phyloP scores from a whole-genome alignment of 2,113 vertebrate genomes.

The Astatotilapia flaviijosephi region DNA sequence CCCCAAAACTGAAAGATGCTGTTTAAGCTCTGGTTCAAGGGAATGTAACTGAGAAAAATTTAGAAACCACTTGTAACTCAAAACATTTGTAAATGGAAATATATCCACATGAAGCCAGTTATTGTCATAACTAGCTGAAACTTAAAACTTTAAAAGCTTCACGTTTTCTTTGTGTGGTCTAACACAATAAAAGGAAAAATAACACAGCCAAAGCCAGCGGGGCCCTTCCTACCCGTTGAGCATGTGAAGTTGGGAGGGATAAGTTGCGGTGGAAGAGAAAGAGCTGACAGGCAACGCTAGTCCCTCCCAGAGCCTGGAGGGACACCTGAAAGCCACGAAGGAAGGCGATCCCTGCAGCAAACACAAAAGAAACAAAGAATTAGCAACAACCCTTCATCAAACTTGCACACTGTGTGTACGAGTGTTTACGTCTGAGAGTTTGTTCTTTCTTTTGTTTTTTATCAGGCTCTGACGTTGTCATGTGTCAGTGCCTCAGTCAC shows the following conservation, averaged over 20 bases:
- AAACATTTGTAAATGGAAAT: neutral
- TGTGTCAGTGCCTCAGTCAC: too few species aligned
- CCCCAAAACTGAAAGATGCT: neutral
- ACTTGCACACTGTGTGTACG: neutral
- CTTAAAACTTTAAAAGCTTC: neutral
- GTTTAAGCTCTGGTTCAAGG: neutral
- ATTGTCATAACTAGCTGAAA: neutral
- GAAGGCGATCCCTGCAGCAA: constrained; percentile 67
- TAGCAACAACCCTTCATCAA: neutral
- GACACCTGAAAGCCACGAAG: constrained; percentile 73
- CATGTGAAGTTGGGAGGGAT: constrained; percentile 48
- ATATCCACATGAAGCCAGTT: neutral
- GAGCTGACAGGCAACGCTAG: constrained; percentile 61
- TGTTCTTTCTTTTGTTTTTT: neutral
- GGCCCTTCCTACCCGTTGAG: constrained; percentile 48
- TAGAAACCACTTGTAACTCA: neutral
- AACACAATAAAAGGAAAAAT: neutral
- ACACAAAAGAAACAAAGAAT: neutral
- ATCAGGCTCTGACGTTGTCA: neutral
- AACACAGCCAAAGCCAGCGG: neutral
- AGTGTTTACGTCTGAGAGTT: neutral
- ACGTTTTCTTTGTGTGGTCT: neutral
- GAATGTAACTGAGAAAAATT: neutral
- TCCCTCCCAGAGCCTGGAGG: constrained; percentile 65
- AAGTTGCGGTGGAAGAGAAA: constrained; percentile 68